Percentiles rank a stretch among this genome's conserved stretches.
These are phyloP conservation scores for Nemoura dubitans DNA, from an alignment of 2,888 invertebrate genomes.

Conservation along the genomic window DNA sequence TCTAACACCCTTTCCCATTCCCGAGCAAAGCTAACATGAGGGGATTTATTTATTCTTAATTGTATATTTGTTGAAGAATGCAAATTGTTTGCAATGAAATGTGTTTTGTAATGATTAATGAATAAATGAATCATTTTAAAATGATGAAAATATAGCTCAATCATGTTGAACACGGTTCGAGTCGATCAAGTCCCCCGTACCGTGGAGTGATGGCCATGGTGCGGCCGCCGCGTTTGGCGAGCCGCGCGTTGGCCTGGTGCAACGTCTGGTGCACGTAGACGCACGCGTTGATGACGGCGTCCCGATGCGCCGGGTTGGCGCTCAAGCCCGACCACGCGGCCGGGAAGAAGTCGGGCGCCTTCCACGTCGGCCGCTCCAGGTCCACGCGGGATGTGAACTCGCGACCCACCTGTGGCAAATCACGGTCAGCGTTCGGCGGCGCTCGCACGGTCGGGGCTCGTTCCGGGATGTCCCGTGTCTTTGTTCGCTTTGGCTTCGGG, in stretches of 20 bases:
- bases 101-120: too few relatives aligned
- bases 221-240: constrained; percentile 90
- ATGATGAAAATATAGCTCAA: too few relatives aligned
- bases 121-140: too few relatives aligned
- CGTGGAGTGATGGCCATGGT: constrained; percentile 98
- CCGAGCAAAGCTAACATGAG: too few relatives aligned
- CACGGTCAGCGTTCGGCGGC: not conserved
- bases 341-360: constrained; percentile 90
- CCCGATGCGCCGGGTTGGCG: constrained; percentile 83
- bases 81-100: too few relatives aligned
- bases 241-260: constrained; percentile 90
- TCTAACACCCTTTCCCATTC: too few relatives aligned
- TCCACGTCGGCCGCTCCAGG: constrained; percentile 87
- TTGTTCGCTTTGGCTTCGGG: too few relatives aligned
- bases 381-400: constrained; percentile 97
- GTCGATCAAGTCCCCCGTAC: constrained; percentile 56
- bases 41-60: too few relatives aligned
- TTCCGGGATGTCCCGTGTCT: too few relatives aligned
- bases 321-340: constrained; percentile 82
- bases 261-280: constrained; percentile 98
- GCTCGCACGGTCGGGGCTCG: too few relatives aligned
- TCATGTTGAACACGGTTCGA: too few relatives aligned
- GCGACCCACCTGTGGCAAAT: constrained; percentile 79
- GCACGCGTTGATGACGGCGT: constrained; percentile 98
- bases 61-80: too few relatives aligned